These are phyloP conservation scores for Thunnus albacares DNA, from an alignment of 2,797 vertebrate species.

Conservation along the genomic window DNA sequence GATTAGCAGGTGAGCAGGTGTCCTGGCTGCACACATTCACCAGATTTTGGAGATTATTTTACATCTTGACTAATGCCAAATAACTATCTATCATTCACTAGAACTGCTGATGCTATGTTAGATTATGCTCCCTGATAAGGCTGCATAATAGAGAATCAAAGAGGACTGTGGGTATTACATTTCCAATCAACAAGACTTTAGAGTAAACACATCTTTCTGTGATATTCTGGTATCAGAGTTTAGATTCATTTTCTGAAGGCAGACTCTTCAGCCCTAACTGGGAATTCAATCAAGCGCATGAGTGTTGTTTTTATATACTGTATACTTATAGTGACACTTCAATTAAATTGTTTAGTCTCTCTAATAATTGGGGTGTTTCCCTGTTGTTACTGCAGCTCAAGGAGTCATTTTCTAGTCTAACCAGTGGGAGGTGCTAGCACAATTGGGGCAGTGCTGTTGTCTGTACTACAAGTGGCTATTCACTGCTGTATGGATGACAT, in stretches of 20 bases:
- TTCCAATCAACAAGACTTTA: constrained; percentile 25
- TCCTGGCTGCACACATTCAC: constrained; percentile 8
- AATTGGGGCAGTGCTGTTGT: not conserved
- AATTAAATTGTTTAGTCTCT: not conserved
- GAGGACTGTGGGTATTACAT: constrained; percentile 18
- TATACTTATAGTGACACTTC: not conserved
- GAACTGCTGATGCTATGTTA: not conserved
- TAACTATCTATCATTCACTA: constrained; percentile 5
- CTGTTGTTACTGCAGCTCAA: not conserved
- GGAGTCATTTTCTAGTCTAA: not conserved
- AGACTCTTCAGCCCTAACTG: not conserved
- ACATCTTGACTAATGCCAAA: constrained; percentile 13
- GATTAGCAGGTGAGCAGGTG: constrained; percentile 39
- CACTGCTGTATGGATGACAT: not conserved
- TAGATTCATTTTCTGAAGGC: not conserved
- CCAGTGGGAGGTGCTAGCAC: constrained; percentile 31
- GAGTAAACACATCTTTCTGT: constrained; percentile 23
- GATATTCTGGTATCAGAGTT: constrained; percentile 8
- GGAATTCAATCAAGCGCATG: not conserved
- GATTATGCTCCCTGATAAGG: constrained; percentile 4
- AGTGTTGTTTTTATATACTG: not conserved
- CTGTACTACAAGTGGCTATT: not conserved
- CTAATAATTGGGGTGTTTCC: not conserved
- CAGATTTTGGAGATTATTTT: constrained; percentile 44
- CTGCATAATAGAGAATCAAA: constrained; percentile 11